Percentiles rank a stretch among this genome's conserved stretches.
phyloP scores from a whole-genome alignment of 2,888 invertebrate species.

The Pyrochroa serraticornis region DNA sequence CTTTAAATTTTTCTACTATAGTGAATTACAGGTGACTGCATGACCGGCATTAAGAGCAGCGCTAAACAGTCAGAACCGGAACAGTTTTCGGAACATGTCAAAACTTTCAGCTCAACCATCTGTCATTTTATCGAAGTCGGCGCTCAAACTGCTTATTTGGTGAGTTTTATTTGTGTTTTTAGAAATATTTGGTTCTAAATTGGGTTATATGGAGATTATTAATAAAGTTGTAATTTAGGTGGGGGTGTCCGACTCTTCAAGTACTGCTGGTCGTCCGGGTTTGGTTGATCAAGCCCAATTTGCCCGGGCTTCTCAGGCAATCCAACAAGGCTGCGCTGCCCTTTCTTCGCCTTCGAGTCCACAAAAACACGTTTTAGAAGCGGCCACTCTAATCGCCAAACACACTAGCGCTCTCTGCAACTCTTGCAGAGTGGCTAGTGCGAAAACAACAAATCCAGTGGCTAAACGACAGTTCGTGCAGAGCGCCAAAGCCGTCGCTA shows the following conservation, averaged over 20 bases:
- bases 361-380: conserved; percentile 85
- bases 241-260: conserved; percentile 90
- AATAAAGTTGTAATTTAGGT: conserved; percentile 61
- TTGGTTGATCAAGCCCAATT: conserved; percentile 89
- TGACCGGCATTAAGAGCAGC: conserved; percentile 93
- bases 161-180: conserved; percentile 41
- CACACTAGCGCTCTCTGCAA: conserved; percentile 96
- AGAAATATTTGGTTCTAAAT: neutral
- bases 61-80: conserved; percentile 88
- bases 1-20: conserved; percentile 11
- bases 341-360: conserved; percentile 73
- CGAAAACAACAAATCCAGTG: conserved; percentile 86
- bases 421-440: conserved; percentile 91
- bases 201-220: neutral
- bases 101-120: conserved; percentile 83
- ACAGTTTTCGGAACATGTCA: conserved; percentile 83
- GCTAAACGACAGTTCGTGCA: conserved; percentile 97
- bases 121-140: conserved; percentile 92
- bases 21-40: conserved; percentile 66
- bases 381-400: conserved; percentile 93
- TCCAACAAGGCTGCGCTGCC: conserved; percentile 85
- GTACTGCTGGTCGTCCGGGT: conserved; percentile 86
- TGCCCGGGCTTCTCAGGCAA: conserved; percentile 86
- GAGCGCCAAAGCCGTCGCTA: conserved; percentile 96
- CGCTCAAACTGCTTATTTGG: conserved; percentile 93